Evolutionary conservation across 2,113 vertebrate genomes (phyloP), one percentile per base, ranked within the genome.

Genomic region (Nycticebus coucang): DNA sequence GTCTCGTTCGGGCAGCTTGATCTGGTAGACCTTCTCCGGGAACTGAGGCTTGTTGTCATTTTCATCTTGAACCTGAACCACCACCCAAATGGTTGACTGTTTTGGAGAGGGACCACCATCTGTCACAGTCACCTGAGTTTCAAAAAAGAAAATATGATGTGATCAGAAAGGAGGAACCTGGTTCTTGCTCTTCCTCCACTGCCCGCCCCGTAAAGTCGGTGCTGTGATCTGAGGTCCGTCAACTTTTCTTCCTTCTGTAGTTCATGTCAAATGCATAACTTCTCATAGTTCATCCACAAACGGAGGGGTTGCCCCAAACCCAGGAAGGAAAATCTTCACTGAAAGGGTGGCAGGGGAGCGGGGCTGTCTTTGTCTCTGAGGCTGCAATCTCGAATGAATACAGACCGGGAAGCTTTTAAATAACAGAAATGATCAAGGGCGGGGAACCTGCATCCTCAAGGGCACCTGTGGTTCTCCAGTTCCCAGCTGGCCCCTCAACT

Each of bases 1-100:
- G 87, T 99, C 99, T 35, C 99, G 98, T 94, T 99, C 99, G 0
- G 99, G 99, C 80, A 99, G 98, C 94, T 99, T 99, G 93, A 99
- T 99, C 97, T 99, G 99, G 97, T 99, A 99, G 72, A 99, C 99
- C 94, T 99, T 99, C 97, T 99, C 99, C 0, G 99, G 99, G 96
- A 99, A 99, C 72, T 98, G 99, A 0, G 99, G 99, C 57, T 99
- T 99, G 98, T 99, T 99, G 97, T 99, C 99, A 3, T 99, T 99
- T 98, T 99, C 99, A 97, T 99, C 99, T 89, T 99, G 96, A 62
- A 99, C 99, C 78, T 99, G 99, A 45, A 99, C 98, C 85, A 99
- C 99, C 85, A 99, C 99, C 99, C 99, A 99, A 28, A 99, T 99
- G 0, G 99, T 99, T 5, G 99, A 99, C 14, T 99, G 99, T 95